Evolutionary conservation across 2,113 vertebrate species (phyloP).

Genomic region (Gadus chalcogrammus): DNA sequence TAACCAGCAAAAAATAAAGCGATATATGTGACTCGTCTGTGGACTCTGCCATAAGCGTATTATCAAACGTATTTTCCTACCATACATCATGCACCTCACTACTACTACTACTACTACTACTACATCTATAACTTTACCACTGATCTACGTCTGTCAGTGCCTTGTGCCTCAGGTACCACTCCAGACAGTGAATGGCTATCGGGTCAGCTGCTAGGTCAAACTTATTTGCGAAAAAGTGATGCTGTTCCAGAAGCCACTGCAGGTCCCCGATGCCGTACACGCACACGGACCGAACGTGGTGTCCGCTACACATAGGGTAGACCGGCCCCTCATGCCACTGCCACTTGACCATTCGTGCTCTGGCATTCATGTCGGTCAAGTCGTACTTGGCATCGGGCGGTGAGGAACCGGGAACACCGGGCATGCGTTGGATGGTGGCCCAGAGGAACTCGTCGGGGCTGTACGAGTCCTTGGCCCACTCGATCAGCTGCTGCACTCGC

Average conservation of each 20-base stretch:
- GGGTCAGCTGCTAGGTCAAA: constrained; percentile 80
- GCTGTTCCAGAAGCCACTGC: constrained; percentile 76
- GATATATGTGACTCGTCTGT: no score
- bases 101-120: no score
- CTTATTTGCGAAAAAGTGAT: constrained; percentile 91
- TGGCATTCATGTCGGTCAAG: constrained; percentile 77
- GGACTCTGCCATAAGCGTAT: no score
- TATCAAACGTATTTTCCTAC: no score
- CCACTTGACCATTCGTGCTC: constrained; percentile 88
- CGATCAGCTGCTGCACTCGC: constrained; percentile 70
- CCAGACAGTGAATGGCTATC: constrained; percentile 81
- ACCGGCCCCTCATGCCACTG: constrained; percentile 76
- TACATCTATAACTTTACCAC: no score
- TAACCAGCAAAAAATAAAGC: no score
- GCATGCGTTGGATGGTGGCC: constrained; percentile 87
- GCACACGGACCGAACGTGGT: constrained; percentile 78
- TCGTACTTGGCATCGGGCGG: constrained; percentile 78
- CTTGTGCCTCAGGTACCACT: constrained; percentile 81
- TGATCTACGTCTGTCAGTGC: constrained; percentile 24
- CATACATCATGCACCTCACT: no score
- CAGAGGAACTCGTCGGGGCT: constrained; percentile 89
- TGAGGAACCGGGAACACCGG: constrained; percentile 76
- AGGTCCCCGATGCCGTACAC: constrained; percentile 85
- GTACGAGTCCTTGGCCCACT: constrained; percentile 86
- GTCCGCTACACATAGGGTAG: constrained; percentile 80